Conservation (phyloP, 1,140 invertebrate species). For the Drosophila insularis region DNA sequence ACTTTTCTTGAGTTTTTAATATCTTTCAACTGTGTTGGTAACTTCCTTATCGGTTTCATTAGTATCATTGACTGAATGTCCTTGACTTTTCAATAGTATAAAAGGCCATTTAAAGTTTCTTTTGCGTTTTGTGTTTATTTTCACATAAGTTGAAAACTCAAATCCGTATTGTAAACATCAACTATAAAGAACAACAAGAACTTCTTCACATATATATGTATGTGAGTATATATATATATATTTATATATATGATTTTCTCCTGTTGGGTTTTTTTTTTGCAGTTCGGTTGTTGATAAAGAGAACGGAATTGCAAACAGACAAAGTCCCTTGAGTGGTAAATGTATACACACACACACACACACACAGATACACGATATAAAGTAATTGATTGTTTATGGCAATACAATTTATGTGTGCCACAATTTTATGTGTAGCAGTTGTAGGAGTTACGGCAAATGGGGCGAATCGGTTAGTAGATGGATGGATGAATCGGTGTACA, state of each 20-base stretch:
- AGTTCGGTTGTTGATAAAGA: slow-evolving; percentile 38
- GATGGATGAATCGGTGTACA: background rate
- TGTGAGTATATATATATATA: background rate
- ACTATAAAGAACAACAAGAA: slow-evolving; percentile 45
- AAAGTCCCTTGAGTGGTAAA: slow-evolving; percentile 12
- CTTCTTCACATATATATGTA: background rate
- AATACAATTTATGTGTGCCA: slow-evolving; percentile 71
- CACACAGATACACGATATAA: slow-evolving; percentile 37
- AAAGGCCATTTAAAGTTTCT: slow-evolving; percentile 36
- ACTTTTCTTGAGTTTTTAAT: slow-evolving; percentile 3
- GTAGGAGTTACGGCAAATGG: slow-evolving; percentile 2
- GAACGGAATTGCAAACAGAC: slow-evolving; percentile 23
- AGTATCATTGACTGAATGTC: background rate
- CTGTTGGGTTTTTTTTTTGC: background rate
- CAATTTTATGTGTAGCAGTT: slow-evolving; percentile 41
- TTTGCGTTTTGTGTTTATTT: slow-evolving; percentile 22
- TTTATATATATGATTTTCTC: slow-evolving; percentile 26
- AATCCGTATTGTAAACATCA: slow-evolving; percentile 43
- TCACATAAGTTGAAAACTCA: slow-evolving; percentile 18
- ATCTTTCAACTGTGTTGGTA: background rate
- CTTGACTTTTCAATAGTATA: slow-evolving; percentile 25
- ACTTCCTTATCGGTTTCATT: background rate
- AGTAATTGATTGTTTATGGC: slow-evolving; percentile 79
- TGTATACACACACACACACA: slow-evolving; percentile 26
- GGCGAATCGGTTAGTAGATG: slow-evolving; percentile 7